A percentile compares a stretch with the other conserved stretches of the same genome.
These are phyloP conservation scores for Crocuta crocuta DNA, from an alignment of 2,113 vertebrate species.

Conservation along the genomic window DNA sequence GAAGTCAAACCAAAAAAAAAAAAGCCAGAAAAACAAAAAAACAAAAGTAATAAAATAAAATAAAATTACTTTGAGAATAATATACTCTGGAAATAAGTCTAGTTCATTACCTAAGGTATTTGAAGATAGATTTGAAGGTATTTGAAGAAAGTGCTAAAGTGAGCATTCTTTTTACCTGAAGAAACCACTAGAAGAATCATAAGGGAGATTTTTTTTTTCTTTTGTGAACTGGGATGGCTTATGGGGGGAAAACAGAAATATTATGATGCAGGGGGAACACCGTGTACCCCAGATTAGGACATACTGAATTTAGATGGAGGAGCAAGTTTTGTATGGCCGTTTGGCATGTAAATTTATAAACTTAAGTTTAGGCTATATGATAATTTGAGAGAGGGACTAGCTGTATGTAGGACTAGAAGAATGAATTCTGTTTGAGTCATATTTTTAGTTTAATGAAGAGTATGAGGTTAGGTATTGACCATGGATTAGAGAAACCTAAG, in stretches of 20 bases:
- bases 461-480: background rate
- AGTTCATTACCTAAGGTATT: background rate
- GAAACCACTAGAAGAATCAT: constrained; percentile 16
- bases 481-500: background rate
- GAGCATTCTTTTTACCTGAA: background rate
- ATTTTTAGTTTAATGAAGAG: constrained; percentile 7
- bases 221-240: background rate
- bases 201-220: background rate
- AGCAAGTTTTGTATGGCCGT: background rate
- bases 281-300: background rate
- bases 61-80: background rate
- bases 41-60: no score
- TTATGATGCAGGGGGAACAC: background rate
- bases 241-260: background rate
- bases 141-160: background rate
- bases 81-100: background rate
- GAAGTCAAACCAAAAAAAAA: no score
- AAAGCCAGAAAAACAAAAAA: no score
- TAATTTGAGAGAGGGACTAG: background rate
- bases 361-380: background rate
- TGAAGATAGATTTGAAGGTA: background rate
- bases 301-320: constrained; percentile 17
- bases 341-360: constrained; percentile 9
- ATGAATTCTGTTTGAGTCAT: background rate
- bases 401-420: background rate